These are phyloP conservation scores for Habropoda laboriosa DNA, from an alignment of 1,140 invertebrate genomes.

Conservation along the genomic window DNA sequence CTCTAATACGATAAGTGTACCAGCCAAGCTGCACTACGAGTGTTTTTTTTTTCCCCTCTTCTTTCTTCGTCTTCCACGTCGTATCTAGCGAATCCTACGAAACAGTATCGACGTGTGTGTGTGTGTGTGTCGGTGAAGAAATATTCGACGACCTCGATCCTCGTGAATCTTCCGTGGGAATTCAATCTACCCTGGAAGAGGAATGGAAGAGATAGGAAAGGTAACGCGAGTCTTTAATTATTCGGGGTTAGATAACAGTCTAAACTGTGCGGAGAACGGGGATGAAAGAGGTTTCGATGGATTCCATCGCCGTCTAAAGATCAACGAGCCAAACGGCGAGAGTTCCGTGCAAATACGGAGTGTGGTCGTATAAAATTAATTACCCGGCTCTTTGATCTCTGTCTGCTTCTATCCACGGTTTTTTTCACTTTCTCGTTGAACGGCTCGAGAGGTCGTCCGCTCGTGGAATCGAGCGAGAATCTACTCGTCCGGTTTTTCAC, in stretches of 20 bases:
- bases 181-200: too few species aligned
- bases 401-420: neutral
- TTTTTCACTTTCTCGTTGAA: neutral
- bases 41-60: too few species aligned
- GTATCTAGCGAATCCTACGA: too few species aligned
- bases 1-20: constrained; percentile 9
- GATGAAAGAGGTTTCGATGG: neutral
- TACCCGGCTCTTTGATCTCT: constrained; percentile 23
- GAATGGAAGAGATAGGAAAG: neutral
- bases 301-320: neutral
- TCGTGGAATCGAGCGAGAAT: neutral
- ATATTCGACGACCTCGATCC: neutral
- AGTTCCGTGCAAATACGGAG: neutral
- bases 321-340: neutral
- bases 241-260: neutral
- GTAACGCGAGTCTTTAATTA: constrained; percentile 13
- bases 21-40: too few species aligned
- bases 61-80: too few species aligned
- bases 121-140: too few species aligned
- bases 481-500: constrained; percentile 2
- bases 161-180: neutral
- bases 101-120: too few species aligned
- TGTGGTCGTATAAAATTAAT: constrained; percentile 26
- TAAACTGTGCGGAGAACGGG: neutral
- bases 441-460: neutral